Percentiles rank a stretch among this genome's conserved stretches.
These are phyloP conservation scores for Romanomermis culicivorax DNA, from an alignment of 2,888 invertebrate genomes.

Conservation along the genomic window DNA sequence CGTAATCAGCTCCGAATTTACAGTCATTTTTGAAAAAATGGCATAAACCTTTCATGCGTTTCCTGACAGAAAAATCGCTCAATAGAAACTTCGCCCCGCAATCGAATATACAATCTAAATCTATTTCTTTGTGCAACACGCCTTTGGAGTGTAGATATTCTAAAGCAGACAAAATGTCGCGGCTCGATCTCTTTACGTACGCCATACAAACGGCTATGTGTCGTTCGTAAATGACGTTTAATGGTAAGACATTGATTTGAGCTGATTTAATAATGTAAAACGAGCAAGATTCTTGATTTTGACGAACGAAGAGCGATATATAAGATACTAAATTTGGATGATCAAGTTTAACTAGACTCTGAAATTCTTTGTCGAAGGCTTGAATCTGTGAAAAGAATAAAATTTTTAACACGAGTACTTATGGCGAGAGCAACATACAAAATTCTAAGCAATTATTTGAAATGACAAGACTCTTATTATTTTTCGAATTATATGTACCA, in stretches of 20 bases:
- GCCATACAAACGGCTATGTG: not conserved
- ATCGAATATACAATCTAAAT: conserved; percentile 28
- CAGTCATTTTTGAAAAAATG: not conserved
- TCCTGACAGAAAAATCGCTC: not conserved
- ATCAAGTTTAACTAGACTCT: conserved; percentile 44
- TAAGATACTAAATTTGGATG: conserved; percentile 54
- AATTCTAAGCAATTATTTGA: no score
- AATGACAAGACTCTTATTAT: no score
- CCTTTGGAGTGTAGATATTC: conserved; percentile 57
- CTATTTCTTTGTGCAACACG: conserved; percentile 59
- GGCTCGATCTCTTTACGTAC: not conserved
- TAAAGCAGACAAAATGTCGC: conserved; percentile 7
- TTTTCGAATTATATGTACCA: no score
- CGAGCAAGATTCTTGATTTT: not conserved
- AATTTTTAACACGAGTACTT: not conserved
- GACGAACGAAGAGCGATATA: conserved; percentile 7
- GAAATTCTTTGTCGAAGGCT: conserved; percentile 17
- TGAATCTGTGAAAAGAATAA: conserved; percentile 2
- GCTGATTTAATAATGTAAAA: not conserved
- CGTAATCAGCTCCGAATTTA: no score
- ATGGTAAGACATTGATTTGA: not conserved
- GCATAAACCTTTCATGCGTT: conserved; percentile 40
- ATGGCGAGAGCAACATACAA: not conserved
- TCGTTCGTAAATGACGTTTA: no score
- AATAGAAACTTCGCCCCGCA: not conserved